A percentile compares a stretch with the other conserved stretches of the same genome.
Evolutionary conservation across 2,797 vertebrate genomes (phyloP).

Genomic region (Huso huso): DNA sequence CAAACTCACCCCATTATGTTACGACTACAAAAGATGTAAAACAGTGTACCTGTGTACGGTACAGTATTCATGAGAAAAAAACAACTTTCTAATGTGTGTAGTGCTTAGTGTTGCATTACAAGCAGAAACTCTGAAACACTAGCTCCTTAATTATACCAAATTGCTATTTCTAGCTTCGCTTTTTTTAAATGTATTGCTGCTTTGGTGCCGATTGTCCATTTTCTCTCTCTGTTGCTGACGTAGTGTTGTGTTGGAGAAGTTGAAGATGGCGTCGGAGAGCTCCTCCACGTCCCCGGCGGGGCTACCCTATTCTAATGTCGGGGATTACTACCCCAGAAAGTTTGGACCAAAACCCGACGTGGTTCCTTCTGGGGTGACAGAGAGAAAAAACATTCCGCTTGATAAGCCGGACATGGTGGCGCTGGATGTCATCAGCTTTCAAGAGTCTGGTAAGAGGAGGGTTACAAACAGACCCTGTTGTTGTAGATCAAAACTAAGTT

Average conservation of each 20-base stretch:
- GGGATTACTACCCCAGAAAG: conserved; percentile 61
- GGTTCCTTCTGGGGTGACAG: conserved; percentile 64
- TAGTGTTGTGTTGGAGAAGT: conserved; percentile 1
- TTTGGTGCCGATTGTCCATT: conserved; percentile 6
- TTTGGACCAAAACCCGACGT: conserved; percentile 66
- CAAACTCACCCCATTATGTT: too few species aligned
- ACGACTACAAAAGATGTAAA: too few species aligned
- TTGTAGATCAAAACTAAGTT: too few species aligned
- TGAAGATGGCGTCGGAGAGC: conserved; percentile 55
- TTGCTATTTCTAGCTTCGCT: too few species aligned
- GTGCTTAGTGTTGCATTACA: too few species aligned
- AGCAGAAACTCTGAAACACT: too few species aligned
- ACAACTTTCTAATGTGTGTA: too few species aligned
- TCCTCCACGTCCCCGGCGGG: conserved; percentile 56
- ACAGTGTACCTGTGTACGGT: too few species aligned
- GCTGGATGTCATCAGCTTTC: conserved; percentile 57
- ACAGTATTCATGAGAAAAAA: too few species aligned
- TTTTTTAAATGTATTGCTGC: too few species aligned
- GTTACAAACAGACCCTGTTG: too few species aligned
- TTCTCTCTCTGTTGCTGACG: background rate
- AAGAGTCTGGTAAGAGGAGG: conserved; percentile 45
- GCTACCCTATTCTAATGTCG: conserved; percentile 45
- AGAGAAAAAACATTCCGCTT: conserved; percentile 53
- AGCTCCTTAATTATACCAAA: too few species aligned
- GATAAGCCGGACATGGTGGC: conserved; percentile 69